Percentiles rank a stretch among this genome's conserved stretches.
Conservation (phyloP, 2,888 invertebrate genomes). For the Idaea biselata region DNA sequence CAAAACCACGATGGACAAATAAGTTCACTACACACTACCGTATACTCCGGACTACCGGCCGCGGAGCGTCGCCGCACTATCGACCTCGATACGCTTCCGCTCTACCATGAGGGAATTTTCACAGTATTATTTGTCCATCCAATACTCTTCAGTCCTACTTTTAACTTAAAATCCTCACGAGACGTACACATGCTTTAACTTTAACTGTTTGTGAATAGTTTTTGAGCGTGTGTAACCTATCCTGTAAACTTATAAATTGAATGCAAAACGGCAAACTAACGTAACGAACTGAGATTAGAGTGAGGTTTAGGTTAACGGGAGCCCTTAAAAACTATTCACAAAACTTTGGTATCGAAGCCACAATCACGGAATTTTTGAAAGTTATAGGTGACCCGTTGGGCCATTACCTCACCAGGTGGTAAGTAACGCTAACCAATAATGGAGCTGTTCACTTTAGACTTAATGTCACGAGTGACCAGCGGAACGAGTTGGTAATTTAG, state of each 20-base stretch:
- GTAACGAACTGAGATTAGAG: constrained; percentile 16
- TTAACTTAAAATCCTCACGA: constrained; percentile 66
- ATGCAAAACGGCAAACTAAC: constrained; percentile 8
- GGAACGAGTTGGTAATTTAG: constrained; percentile 30
- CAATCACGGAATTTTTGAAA: constrained; percentile 35
- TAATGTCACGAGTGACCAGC: constrained; percentile 5
- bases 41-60: constrained; percentile 24
- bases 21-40: constrained; percentile 50
- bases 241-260: constrained; percentile 8
- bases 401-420: too few species aligned
- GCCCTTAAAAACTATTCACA: constrained; percentile 80
- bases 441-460: background rate
- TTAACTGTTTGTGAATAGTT: constrained; percentile 79
- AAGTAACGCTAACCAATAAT: constrained; percentile 15
- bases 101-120: constrained; percentile 72
- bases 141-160: constrained; percentile 70
- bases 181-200: constrained; percentile 77
- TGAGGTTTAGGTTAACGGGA: constrained; percentile 52
- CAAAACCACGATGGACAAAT: constrained; percentile 81
- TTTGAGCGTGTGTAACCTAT: constrained; percentile 76
- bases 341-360: constrained; percentile 75
- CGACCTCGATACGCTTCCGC: constrained; percentile 15
- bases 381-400: too few species aligned
- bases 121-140: constrained; percentile 77
- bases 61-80: background rate